Evolutionary conservation across 2,113 vertebrate species (phyloP), one percentile per base, ranked within the genome.

Genomic region (Sialia sialis): DNA sequence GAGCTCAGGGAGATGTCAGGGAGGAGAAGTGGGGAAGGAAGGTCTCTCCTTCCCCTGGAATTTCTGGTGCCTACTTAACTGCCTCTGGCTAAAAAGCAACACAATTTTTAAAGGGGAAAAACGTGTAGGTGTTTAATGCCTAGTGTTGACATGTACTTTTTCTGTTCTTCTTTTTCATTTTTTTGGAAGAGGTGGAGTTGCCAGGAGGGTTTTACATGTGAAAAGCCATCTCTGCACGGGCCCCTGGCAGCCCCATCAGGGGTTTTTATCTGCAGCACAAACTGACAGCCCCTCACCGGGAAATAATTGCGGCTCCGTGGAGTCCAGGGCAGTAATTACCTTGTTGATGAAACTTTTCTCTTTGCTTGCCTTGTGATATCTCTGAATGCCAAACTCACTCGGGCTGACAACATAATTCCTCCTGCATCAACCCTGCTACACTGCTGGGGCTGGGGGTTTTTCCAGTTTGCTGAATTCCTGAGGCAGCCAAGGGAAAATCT

Each of bases 321-420:
- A 93, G 85, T 95, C 94, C 93, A 38, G 86, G 30, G 36, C 75
- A 84, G 79, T 85, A 96, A 96, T 97, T 86, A 91, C 81, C 25
- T 69, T 93, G 70, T 84, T 93, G 88, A 87, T 91, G 86, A 95
- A 96, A 94, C 62, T 95, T 84, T 56, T 59, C 84, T 81, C 87
- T 87, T 48, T 94, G 90, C 91, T 83, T 91, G 75, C 20, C 1
- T 68, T 90, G 84, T 54, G 84, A 20, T 87, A 82, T 64, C 70
- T 74, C 75, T 48, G 56, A 27, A 22, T 90, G 82, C 91, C 76
- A 91, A 89, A 90, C 55, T 27, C 73, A 17, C 78, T 79, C 19
- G 70, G 74, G 83, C 87, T 95, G 89, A 94, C 93, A 90, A 16
- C 68, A 8, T 82, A 46, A 95, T 96, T 91, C 67, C 80, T 74